phyloP scores from a whole-genome alignment of 2,888 invertebrate genomes.

The Dermolepida albohirtum region DNA sequence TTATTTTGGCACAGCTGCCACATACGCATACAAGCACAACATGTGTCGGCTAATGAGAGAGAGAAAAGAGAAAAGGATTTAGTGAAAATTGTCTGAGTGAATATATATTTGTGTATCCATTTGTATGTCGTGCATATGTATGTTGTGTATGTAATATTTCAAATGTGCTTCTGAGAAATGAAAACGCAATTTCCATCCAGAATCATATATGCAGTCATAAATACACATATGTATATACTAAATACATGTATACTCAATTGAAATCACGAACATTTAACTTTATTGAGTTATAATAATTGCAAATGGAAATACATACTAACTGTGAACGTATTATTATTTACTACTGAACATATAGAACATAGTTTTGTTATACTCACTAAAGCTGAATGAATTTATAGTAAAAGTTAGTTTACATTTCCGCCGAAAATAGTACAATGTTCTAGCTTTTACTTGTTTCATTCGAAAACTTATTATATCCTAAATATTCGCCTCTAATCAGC shows the following conservation, averaged over 20 bases:
- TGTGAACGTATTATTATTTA: no score
- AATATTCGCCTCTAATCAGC: no score
- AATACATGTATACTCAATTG: neutral
- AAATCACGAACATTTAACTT: neutral
- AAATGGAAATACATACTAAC: no score
- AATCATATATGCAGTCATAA: conserved; percentile 3
- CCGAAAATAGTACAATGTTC: no score
- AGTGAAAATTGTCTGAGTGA: conserved; percentile 29
- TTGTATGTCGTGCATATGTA: neutral
- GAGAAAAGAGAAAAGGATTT: conserved; percentile 6
- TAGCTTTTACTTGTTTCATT: no score
- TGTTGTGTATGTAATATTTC: neutral
- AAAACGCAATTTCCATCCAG: conserved; percentile 10
- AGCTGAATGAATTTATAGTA: no score
- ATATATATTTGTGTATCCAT: conserved; percentile 10
- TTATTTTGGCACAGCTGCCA: conserved; percentile 43
- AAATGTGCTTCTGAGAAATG: conserved; percentile 9
- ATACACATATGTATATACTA: no score
- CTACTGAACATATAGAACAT: no score
- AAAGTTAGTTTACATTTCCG: no score
- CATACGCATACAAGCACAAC: conserved; percentile 7
- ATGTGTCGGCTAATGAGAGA: neutral
- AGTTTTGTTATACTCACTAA: no score
- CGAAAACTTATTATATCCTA: no score
- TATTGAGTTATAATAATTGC: no score